Conservation (phyloP, 2,888 invertebrate species). For the Acanthosepion lycidas region DNA sequence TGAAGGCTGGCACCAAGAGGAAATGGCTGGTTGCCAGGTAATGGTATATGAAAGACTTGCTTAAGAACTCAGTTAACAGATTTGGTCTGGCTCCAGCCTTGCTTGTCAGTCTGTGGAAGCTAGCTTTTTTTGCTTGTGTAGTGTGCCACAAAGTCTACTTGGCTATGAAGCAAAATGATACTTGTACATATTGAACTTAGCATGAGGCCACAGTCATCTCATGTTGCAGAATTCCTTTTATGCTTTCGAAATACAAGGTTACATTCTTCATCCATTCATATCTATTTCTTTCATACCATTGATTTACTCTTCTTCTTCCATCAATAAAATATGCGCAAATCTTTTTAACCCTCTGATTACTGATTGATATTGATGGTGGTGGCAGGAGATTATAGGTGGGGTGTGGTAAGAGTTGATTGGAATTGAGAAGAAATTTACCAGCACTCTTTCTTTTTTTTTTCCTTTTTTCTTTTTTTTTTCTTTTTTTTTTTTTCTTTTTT, state of each 20-base stretch:
- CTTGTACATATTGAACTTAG: slow-evolving; percentile 14
- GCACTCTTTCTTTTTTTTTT: no score
- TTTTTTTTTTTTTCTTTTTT: no score
- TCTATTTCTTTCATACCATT: not conserved
- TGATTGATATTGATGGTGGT: no score
- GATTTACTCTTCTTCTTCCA: no score
- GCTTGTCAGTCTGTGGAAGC: not conserved
- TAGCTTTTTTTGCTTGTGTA: not conserved
- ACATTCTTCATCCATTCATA: slow-evolving; percentile 33
- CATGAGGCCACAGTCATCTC: slow-evolving; percentile 21
- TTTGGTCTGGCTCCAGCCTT: slow-evolving; percentile 21
- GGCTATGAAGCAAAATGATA: slow-evolving; percentile 17
- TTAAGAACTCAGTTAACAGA: not conserved
- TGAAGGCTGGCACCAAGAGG: slow-evolving; percentile 2
- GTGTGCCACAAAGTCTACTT: not conserved
- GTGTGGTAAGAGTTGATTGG: no score
- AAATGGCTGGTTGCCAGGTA: slow-evolving; percentile 22
- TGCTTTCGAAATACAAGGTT: slow-evolving; percentile 16
- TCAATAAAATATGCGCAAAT: no score
- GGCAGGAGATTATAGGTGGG: no score
- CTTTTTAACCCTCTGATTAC: no score
- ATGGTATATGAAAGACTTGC: slow-evolving; percentile 21
- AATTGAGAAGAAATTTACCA: no score
- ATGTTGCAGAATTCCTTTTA: slow-evolving; percentile 33
- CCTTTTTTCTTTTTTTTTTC: no score